Base-by-base conservation (phyloP, 1,140 invertebrate genomes). In the Drosophila kepulauana region DNA sequence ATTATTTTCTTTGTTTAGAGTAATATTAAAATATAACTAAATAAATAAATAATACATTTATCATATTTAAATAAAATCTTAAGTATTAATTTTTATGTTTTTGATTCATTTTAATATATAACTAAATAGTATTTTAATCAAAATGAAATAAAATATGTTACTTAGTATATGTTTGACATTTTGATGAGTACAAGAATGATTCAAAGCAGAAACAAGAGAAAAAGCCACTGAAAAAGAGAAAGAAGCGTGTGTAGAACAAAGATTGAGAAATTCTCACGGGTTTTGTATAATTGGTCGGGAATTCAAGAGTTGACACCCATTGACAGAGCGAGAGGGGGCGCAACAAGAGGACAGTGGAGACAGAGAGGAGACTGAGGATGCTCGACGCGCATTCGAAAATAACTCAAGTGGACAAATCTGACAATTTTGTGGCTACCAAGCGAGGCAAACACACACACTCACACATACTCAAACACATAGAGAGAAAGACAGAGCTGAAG, bases 401-500 rank as follows among this genome's bases (percentile, higher is more conserved):
- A 89, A 88, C 85, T 89, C 85, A 89, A 89, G 85, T 89, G 85
- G 85, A 89, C 85, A 89, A 89, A 89, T 89, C 85, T 89, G 85
- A 89, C 85, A 89, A 89, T 89, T 87, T 88, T 81, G 81, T 89
- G 85, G 85, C 85, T 89, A 89, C 85, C 85, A 88, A 87, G 81
- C 86, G 78, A 38, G 61, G 71, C 67, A 65, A 74, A 68, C 68
- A 71, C 63, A 81, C 52, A 61, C 49, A 69, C 46, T 65, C 58
- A 66, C 64, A 68, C n/a, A 75, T 5, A 69, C 57, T 71, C 43
- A 69, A 46, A 57, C 35, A 68, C n/a, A 64, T 43, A 63, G 30
- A 49, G 48, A 35, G 41, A 46, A 61, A 38, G 35, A 38, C 7
- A 38, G 8, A 10, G 35, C 63, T 84, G 58, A 80, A 87, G 84